A percentile compares a stretch with the other conserved stretches of the same genome.
Conservation (phyloP, 2,888 invertebrate species). For the Trissoscelio sp. region DNA sequence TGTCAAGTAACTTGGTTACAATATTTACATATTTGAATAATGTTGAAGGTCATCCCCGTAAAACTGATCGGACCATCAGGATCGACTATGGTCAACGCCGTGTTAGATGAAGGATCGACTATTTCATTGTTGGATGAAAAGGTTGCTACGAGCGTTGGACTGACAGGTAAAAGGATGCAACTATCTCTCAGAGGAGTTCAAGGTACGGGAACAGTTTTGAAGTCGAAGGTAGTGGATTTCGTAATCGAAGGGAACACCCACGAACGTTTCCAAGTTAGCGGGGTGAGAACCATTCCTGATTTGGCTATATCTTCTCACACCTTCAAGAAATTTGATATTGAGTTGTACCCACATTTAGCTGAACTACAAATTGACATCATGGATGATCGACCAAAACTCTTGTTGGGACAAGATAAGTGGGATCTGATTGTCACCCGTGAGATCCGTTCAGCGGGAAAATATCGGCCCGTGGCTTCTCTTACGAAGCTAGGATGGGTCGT, state of each 20-base stretch:
- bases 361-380: not conserved
- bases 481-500: conserved; percentile 26
- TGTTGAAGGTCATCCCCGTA: too few species aligned
- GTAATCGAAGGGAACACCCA: not conserved
- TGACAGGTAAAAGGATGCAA: not conserved
- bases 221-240: not conserved
- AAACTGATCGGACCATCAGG: too few species aligned
- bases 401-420: conserved; percentile 2
- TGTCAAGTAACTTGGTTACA: too few species aligned
- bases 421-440: conserved; percentile 13
- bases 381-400: not conserved
- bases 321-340: not conserved
- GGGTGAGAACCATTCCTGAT: not conserved
- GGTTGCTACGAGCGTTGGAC: not conserved
- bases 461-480: conserved; percentile 11
- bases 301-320: not conserved
- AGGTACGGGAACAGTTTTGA: not conserved
- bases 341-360: not conserved
- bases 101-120: too few species aligned
- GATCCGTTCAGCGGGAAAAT: not conserved
- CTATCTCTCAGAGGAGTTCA: conserved; percentile 1
- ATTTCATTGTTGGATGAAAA: too few species aligned
- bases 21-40: too few species aligned
- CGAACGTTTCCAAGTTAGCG: not conserved
- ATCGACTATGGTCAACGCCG: too few species aligned